phyloP scores from a whole-genome alignment of 1,140 invertebrate genomes.

The Danaus plexippus region DNA sequence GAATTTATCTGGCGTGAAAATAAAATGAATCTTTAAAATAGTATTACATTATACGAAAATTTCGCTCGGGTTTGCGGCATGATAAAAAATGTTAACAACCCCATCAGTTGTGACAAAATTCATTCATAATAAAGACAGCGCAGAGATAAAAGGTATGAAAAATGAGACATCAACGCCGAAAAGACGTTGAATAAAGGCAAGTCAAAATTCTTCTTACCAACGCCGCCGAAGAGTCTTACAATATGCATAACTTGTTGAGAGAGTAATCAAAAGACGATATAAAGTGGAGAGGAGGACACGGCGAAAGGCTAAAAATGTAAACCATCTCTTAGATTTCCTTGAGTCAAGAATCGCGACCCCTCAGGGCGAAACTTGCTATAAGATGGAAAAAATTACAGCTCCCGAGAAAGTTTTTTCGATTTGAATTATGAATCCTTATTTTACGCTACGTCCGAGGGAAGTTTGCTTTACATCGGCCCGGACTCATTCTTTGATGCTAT shows the following conservation, averaged over 20 bases:
- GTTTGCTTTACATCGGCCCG: constrained; percentile 61
- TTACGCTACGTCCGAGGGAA: constrained; percentile 60
- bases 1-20: constrained; percentile 8
- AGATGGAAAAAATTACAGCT: constrained; percentile 70
- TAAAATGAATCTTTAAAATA: constrained; percentile 3
- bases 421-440: constrained; percentile 72
- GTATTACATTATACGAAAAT: constrained; percentile 6
- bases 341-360: constrained; percentile 54
- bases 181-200: constrained; percentile 48
- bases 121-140: constrained; percentile 53
- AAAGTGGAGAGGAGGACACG: constrained; percentile 66
- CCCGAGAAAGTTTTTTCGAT: constrained; percentile 68
- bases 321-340: constrained; percentile 63
- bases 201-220: constrained; percentile 55
- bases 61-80: constrained; percentile 4
- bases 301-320: constrained; percentile 70
- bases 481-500: constrained; percentile 50
- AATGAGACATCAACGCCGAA: constrained; percentile 55
- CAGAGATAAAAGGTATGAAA: constrained; percentile 53
- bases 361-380: constrained; percentile 61
- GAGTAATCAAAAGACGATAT: constrained; percentile 71
- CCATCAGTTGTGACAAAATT: constrained; percentile 32
- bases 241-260: constrained; percentile 71
- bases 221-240: constrained; percentile 56
- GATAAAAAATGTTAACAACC: constrained; percentile 20